Base-by-base conservation (phyloP, 64 coral and sea anemone genomes). In the Stichodactyla mertensii region DNA sequence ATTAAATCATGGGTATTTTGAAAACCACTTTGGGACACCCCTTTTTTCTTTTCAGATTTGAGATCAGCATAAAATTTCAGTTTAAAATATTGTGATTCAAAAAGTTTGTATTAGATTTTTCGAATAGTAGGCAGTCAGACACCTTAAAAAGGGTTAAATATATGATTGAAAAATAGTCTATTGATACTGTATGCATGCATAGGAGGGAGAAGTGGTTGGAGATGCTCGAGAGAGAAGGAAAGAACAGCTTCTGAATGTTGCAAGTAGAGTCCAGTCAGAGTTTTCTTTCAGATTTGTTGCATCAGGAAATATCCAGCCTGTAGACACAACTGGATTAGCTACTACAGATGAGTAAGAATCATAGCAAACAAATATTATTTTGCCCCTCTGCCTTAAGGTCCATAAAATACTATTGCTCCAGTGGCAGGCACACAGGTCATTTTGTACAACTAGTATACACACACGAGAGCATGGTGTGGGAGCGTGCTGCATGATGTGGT, bases 251-350 rank as follows among this genome's bases (percentile, higher is more conserved):
- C 56, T 91, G 13, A 70, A 98, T 27, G 92, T 98, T 5, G 92
- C 95, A 13, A 89, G 91, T 1, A 87, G 92, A 84, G 89, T 94
- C 9, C 95, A 98, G 22, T 98, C 95, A 81, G 95, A 98, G 77
- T 98, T 94, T 84, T 92, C 95, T 58, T 98, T 98, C 92, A 84
- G 90, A 53, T 93, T 79, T 57, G 92, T 91, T 52, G 89, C 92
- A 23, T 57, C 81, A 10, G 95, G 87, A 86, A 87, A 16, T 52
- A 22, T 54, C 7, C 79, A 71, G 15, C 27, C 82, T 6, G 83
- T 86, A 15, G 92, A 92, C 79, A 20, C 70, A 2, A 53, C 74
- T 36, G 87, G 87, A 20, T 60, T 98, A 57, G 80, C 89, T 57
- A 89, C 92, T 16, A 98, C 87, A 55, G 89, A 92, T 54, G 95